Evolutionary conservation across 2,888 invertebrate genomes (phyloP), one percentile per base, ranked within the genome.

Genomic region (Mechanitis messenoides): DNA sequence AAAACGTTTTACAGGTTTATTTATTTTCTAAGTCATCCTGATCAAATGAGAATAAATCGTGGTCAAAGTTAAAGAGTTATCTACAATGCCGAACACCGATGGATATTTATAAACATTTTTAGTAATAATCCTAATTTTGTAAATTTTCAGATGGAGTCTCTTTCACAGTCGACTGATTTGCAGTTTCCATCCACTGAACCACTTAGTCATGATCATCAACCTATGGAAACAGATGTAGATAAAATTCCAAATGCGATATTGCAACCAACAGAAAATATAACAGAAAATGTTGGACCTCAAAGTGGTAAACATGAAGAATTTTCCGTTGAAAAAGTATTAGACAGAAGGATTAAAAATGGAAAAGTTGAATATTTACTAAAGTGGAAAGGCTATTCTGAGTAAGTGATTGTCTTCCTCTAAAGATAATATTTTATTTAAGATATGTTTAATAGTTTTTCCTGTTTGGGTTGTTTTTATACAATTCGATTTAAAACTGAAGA

Each of bases 321-420:
- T 73, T 93, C 93, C 0, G 95, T 95, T 0, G 95, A 95, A 75
- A 94, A 94, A 74, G 93, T 95, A 33, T 80, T 95, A 28, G 94
- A 95, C 74, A 92, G 93, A 68, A 84, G 94, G 71, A 91, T 91
- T 11, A 88, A 92, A 65, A 93, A 93, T 72, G 95, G 94, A 0
- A 94, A 93, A 80, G 92, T 93, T 0, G 93, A 93, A 79, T 93
- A 92, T 75, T 79, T 92, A 45, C 73, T 93, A 28, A 93, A 93
- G 74, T 93, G 93, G 93, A 93, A 92, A 79, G 93, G 93, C 3
- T 93, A 93, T 76, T 91, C 92, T 33, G 85, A 93, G 92, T 93
- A 84, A 85, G 90, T 81, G 45, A 47, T 54, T 35, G 47, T 28
- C 1, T 50, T 50, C 3, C 6, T 50, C 7, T 5, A 9, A 31